Evolutionary conservation across 2,888 invertebrate genomes (phyloP).

Genomic region (Morpho deidamia): DNA sequence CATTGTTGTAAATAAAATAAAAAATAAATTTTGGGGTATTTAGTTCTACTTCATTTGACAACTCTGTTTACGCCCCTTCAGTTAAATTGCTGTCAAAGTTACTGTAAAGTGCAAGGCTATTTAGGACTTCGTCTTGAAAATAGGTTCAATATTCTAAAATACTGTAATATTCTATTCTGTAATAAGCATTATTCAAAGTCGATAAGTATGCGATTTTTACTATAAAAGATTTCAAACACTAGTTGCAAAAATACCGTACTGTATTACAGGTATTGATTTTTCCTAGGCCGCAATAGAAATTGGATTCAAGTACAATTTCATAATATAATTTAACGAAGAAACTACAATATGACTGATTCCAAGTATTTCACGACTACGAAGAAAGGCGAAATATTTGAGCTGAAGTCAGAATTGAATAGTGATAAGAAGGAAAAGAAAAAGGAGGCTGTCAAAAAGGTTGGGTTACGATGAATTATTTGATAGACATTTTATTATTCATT

Average conservation of each 20-base stretch:
- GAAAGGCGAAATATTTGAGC: conserved; percentile 99
- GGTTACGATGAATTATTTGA: neutral
- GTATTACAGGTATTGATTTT: conserved; percentile 43
- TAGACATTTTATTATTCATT: too few relatives aligned
- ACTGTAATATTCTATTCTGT: too few relatives aligned
- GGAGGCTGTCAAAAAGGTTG: conserved; percentile 99
- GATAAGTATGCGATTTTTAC: too few relatives aligned
- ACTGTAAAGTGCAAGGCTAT: too few relatives aligned
- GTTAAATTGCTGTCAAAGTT: neutral
- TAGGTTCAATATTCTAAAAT: too few relatives aligned
- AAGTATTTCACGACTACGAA: conserved; percentile 99
- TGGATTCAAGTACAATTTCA: too few relatives aligned
- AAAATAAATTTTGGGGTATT: neutral
- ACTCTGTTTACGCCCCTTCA: conserved; percentile 2
- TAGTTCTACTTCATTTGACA: neutral
- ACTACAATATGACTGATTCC: conserved; percentile 94
- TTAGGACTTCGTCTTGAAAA: too few relatives aligned
- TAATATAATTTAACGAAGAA: conserved; percentile 10
- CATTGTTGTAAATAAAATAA: too few relatives aligned
- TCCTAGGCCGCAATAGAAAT: conserved; percentile 23
- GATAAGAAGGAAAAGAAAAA: conserved; percentile 99
- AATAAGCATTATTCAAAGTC: too few relatives aligned
- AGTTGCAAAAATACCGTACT: too few relatives aligned
- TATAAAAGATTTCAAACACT: too few relatives aligned
- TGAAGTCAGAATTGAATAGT: conserved; percentile 98